Base-by-base conservation (phyloP, 1,140 invertebrate genomes). In the Tetramorium simillimum region DNA sequence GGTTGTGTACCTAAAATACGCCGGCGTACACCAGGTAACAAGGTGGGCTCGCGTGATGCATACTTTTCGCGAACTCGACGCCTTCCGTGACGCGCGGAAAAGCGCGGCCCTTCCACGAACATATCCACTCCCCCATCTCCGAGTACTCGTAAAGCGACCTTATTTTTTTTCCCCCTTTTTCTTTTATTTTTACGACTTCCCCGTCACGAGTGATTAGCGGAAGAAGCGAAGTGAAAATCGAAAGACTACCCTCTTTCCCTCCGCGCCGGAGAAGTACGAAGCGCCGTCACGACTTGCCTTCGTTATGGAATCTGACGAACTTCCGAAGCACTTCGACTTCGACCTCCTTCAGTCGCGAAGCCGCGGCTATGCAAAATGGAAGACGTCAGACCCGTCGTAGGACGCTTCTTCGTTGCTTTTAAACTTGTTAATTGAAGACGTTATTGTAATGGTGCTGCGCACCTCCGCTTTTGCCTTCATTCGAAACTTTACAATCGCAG, bases 71-170 rank as follows among this genome's bases (percentile, higher is more conserved):
- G 92, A 94, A 94, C 93, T 93, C 93, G 89, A 85, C 91, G 93
- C 94, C 93, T 94, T 94, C 90, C 94, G 94, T 95, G 94, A 94
- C 92, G 93, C 92, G 89, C 84, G 91, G 90, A 92, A 84, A 72
- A 93, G 93, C 60, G 65, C 65, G 67, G 84, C 87, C 78, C 93
- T 94, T 95, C 93, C 91, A 90, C 93, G 93, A 95, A 94, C 89
- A 86, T 92, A 92, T 91, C 94, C 92, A 92, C 88, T 93, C 93
- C 90, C 86, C 86, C 92, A 93, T 94, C 93, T 94, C 93, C 91
- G 88, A 89, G 91, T 94, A 93, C 94, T 95, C 94, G 93, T 95
- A 94, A 95, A 94, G 91, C 92, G 92, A 94, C 92, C 92, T 93
- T 89, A 93, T 92, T 94, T 93, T 40, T 24, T 58, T 3, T 0